Base-by-base conservation (phyloP, 2,888 invertebrate genomes). In the Quadriops clusia region DNA sequence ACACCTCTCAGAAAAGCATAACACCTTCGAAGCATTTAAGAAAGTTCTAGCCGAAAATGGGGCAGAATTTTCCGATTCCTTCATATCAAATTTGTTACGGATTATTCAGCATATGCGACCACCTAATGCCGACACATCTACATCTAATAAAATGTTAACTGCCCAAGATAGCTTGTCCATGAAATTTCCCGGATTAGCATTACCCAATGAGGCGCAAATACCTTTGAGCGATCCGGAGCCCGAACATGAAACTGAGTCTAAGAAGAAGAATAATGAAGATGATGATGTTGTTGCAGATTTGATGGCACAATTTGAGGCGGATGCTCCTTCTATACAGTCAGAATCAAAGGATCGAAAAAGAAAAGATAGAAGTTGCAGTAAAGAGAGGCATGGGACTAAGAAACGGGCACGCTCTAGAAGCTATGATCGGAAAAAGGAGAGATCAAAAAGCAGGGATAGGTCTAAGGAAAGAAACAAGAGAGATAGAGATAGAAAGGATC, bases 81-180 rank as follows among this genome's bases (percentile, higher is more conserved):
- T 98, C 47, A 78, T 87, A 44, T 80, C 86, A 2, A 98, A 94
- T 60, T 67, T 98, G 17, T 68, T 95, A 15, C 74, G 97, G 32
- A 84, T 98, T 30, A 95, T 98, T 39, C 86, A 93, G 48, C 86
- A 91, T 49, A 95, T 97, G 95, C 81, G 81, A 55, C 82, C 84
- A n/a, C n/a, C n/a, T n/a, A n/a, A 18, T 23, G 17, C 9, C 5
- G 8, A 9, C 21, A 10, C 11, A 17, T 8, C 10, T 20, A 26
- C 17, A 17, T 43, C 46, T n/a, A n/a, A n/a, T n/a, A n/a, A n/a
- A n/a, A n/a, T n/a, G n/a, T n/a, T n/a, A n/a, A n/a, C n/a, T n/a
- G n/a, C 62, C 39, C 58, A 64, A 25, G 72, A 77, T 39, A 64
- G 68, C 24, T 51, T 86, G 20, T 72, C 77, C 0, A 54, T 60